These are phyloP conservation scores for Callopanchax toddi DNA, from an alignment of 2,113 vertebrate genomes.

Conservation along the genomic window DNA sequence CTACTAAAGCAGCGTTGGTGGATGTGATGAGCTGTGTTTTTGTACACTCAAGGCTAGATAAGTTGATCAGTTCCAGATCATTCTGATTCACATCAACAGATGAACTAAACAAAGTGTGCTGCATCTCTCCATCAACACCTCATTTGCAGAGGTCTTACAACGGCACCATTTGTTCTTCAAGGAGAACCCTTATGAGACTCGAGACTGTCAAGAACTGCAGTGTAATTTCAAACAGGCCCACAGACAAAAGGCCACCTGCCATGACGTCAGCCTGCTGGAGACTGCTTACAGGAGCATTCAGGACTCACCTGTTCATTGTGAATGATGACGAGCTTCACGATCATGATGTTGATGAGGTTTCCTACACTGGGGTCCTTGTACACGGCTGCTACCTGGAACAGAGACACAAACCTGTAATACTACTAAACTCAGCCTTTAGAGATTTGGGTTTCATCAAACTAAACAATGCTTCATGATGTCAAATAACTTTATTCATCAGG, in stretches of 20 bases:
- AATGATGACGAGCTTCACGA: conserved; percentile 93
- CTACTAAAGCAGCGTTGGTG: too few relatives aligned
- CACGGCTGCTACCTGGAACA: conserved; percentile 91
- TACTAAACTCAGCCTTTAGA: neutral
- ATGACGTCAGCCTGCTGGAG: conserved; percentile 46
- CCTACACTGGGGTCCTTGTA: conserved; percentile 96
- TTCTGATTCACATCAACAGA: too few relatives aligned
- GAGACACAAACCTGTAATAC: conserved; percentile 74
- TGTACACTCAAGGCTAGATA: too few relatives aligned
- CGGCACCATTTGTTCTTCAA: conserved; percentile 43
- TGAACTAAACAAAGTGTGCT: neutral
- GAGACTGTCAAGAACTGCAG: conserved; percentile 62
- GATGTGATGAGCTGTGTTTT: too few relatives aligned
- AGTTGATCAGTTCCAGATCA: too few relatives aligned
- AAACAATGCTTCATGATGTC: conserved; percentile 36
- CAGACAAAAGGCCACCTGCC: conserved; percentile 57
- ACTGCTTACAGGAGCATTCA: conserved; percentile 31
- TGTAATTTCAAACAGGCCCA: conserved; percentile 57
- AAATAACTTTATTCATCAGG: conserved; percentile 53
- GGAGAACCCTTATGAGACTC: conserved; percentile 44
- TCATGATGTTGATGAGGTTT: conserved; percentile 95
- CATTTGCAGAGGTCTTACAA: conserved; percentile 53
- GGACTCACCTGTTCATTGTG: conserved; percentile 92
- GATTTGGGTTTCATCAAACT: conserved; percentile 18
- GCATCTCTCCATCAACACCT: conserved; percentile 11